Percentiles rank a stretch among this genome's conserved stretches.
These are phyloP conservation scores for Azorinus chamasolen DNA, from an alignment of 2,888 invertebrate genomes.

Conservation along the genomic window DNA sequence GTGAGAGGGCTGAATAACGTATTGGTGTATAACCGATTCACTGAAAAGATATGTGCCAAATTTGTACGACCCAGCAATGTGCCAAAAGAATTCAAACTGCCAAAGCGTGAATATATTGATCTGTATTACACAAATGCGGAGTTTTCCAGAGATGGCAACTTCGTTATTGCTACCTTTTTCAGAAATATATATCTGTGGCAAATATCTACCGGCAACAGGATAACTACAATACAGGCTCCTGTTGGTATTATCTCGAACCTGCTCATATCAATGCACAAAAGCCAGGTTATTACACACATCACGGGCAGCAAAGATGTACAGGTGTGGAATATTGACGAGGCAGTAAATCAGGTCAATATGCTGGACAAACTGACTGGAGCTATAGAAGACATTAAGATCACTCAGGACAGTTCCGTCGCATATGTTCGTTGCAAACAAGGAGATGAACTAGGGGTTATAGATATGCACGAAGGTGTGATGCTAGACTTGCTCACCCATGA, in stretches of 20 bases:
- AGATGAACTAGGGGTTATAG: slow-evolving; percentile 85
- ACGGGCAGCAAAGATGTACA: slow-evolving; percentile 75
- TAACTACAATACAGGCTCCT: slow-evolving; percentile 82
- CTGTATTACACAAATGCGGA: slow-evolving; percentile 80
- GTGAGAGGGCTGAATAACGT: slow-evolving; percentile 75
- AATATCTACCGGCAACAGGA: slow-evolving; percentile 68
- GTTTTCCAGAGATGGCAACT: slow-evolving; percentile 82
- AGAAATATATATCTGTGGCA: slow-evolving; percentile 85
- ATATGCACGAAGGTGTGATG: slow-evolving; percentile 82
- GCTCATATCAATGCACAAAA: slow-evolving; percentile 72
- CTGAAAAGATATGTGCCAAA: slow-evolving; percentile 76
- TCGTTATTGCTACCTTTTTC: slow-evolving; percentile 83
- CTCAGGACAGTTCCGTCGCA: slow-evolving; percentile 73
- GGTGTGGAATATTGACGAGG: slow-evolving; percentile 82
- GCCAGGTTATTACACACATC: slow-evolving; percentile 80
- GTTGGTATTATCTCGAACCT: slow-evolving; percentile 82
- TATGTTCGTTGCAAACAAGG: slow-evolving; percentile 80
- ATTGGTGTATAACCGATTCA: slow-evolving; percentile 78
- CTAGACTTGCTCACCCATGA: slow-evolving; percentile 85
- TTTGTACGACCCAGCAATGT: slow-evolving; percentile 80
- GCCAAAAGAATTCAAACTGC: slow-evolving; percentile 84
- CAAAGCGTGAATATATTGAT: slow-evolving; percentile 76
- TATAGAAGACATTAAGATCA: slow-evolving; percentile 77
- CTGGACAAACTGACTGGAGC: slow-evolving; percentile 82
- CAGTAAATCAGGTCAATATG: slow-evolving; percentile 78